A percentile compares a stretch with the other conserved stretches of the same genome.
Conservation (phyloP, 2,113 vertebrate genomes). For the Cottus gobio region DNA sequence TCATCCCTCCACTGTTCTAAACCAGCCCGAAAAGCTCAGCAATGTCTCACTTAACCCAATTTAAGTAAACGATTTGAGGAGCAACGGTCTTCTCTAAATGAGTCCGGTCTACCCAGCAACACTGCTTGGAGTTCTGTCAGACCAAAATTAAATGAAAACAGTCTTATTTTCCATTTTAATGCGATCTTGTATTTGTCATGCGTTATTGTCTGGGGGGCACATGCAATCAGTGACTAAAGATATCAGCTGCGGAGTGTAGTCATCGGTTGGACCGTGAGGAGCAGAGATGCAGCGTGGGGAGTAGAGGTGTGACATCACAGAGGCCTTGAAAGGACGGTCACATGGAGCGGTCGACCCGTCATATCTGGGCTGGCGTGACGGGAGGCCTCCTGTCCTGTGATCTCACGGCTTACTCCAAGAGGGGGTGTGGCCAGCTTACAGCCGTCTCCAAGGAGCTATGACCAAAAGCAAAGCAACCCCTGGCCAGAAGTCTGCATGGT, state of each 20-base stretch:
- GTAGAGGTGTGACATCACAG: slow-evolving; percentile 45
- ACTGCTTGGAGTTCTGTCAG: slow-evolving; percentile 33
- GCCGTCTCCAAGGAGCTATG: slow-evolving; percentile 39
- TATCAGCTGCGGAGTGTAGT: slow-evolving; percentile 46
- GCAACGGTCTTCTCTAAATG: slow-evolving; percentile 52
- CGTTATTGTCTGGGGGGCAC: slow-evolving; percentile 41
- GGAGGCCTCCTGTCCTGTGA: slow-evolving; percentile 20
- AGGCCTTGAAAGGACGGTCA: slow-evolving; percentile 11
- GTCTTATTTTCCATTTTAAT: slow-evolving; percentile 16
- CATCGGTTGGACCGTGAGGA: slow-evolving; percentile 53
- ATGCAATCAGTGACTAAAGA: slow-evolving; percentile 52
- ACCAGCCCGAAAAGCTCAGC: slow-evolving; percentile 21
- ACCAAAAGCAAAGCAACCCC: slow-evolving; percentile 59
- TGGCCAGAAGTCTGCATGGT: slow-evolving; percentile 63
- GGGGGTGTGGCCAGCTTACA: slow-evolving; percentile 4
- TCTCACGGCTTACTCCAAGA: slow-evolving; percentile 19
- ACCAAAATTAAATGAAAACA: not conserved
- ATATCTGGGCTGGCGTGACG: slow-evolving; percentile 39
- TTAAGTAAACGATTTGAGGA: slow-evolving; percentile 50
- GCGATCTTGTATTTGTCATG: slow-evolving; percentile 39
- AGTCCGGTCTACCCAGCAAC: slow-evolving; percentile 29
- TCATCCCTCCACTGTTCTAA: slow-evolving; percentile 33
- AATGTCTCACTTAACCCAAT: slow-evolving; percentile 48
- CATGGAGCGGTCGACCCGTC: slow-evolving; percentile 1
- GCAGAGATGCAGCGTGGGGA: not conserved